Evolutionary conservation across 2,113 vertebrate species (phyloP), one percentile per base, ranked within the genome.

Genomic region (Sylvilagus bachmani): DNA sequence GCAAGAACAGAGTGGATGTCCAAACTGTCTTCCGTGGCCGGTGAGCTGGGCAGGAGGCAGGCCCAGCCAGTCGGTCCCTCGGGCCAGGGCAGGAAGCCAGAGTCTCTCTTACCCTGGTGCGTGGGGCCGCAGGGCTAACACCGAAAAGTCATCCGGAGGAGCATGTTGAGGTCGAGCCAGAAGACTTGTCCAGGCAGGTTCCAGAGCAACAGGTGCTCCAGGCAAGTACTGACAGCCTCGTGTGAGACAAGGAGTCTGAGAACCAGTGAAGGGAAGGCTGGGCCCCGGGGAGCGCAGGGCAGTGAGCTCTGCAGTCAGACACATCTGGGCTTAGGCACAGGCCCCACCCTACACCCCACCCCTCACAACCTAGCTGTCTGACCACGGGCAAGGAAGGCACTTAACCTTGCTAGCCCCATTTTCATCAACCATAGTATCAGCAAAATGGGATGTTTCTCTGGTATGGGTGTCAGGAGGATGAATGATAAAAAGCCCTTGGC

Each of bases 31-130:
- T 97, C 97, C 74, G 51, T 80, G 93, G 95, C 96, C 70, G 89
- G 95, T 92, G 89, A 97, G 79, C 97, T 91, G 97, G 97, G 97
- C 97, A 89, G 97, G 92, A 92, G 89, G 96, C 89, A 97, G 97
- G 96, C 97, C 97, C 96, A 97, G 96, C 97, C 97, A 97, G 97
- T 97, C 97, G 96, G 97, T 97, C 97, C 96, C 96, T 97, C 97
- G 96, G 96, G 96, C 97, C 97, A 97, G 96, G 97, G 97, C 97
- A 97, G 97, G 96, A 97, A 97, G 90, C 10, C 51, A 95, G 80
- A 97, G 91, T 97, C 96, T 97, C 96, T 97, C 97, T 97, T 97
- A 97, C 97, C 97, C 97, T 97, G 96, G 97, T 97, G 96, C 96
- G 96, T 97, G 97, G 97, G 97, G 96, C 97, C 96, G 97, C 96